Base-by-base conservation (phyloP, 2,888 invertebrate species). In the Pyrrhosoma nymphula region DNA sequence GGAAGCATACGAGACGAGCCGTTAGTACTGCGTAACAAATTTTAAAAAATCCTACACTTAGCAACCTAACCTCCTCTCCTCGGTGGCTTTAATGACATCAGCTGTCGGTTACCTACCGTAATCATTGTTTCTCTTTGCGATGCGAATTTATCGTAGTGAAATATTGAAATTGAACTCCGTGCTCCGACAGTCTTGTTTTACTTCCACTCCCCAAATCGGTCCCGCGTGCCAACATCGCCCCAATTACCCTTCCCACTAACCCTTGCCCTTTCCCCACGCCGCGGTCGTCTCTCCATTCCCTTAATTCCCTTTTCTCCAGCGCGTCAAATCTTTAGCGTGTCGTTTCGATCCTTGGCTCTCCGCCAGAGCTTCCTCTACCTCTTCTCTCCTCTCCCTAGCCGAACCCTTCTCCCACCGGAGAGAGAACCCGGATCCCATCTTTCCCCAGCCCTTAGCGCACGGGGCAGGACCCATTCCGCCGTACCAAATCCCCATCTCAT, bases 291-390 rank as follows among this genome's bases (percentile, higher is more conserved):
- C 30, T 35, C 26, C 82, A 35, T 82, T 35, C 35, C 82, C 35
- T 35, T 82, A 82, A 82, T 30, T 82, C 82, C 35, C 82, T 82
- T 82, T 35, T 82, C 75, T 30, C 14, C 35, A n/a, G 35, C 30
- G 75, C 75, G 35, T 82, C 75, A 82, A 82, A 82, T 82, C 82
- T 82, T 82, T 35, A 35, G 82, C 35, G 82, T 82, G 82, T 82
- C 82, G 82, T n/a, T 18, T 82, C 35, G 82, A 82, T 82, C 82
- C 82, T 35, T 35, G 35, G 35, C 30, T 82, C 35, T 82, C 82
- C 35, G 6, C 35, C 82, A 35, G 6, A 6, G 30, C 30, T n/a
- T 35, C 75, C 30, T 26, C 82, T n/a, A 14, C 14, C 18, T 82
- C 30, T 20, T 20, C 82, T 35, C 35, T 18, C 35, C 35, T 14